A percentile compares a stretch with the other conserved stretches of the same genome.
These are phyloP conservation scores for Nemoura dubitans DNA, from an alignment of 2,888 invertebrate genomes.

Conservation along the genomic window DNA sequence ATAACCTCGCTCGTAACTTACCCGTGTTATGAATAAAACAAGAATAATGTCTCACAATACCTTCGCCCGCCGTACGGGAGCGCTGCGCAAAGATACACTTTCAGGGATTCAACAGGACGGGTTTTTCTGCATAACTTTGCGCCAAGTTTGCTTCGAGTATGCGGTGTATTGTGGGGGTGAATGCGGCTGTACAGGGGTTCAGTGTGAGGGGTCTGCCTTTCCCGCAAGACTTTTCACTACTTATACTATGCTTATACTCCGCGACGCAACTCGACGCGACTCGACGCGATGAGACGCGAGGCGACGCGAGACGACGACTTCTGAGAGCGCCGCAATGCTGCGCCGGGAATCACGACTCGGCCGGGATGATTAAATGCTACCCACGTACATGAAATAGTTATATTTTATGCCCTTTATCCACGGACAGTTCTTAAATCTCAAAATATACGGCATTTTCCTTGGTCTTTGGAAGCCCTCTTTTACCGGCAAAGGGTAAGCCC, in stretches of 20 bases:
- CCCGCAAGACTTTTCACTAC: no score
- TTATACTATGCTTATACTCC: no score
- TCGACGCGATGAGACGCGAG: no score
- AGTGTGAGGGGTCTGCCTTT: no score
- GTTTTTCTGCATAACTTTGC: constrained; percentile 25
- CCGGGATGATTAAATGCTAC: constrained; percentile 25
- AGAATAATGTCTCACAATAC: no score
- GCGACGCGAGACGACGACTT: constrained; percentile 9
- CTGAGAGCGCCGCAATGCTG: not conserved
- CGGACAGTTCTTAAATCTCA: constrained; percentile 39
- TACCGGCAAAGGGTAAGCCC: not conserved
- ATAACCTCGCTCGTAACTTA: no score
- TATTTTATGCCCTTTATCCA: constrained; percentile 1
- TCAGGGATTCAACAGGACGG: not conserved
- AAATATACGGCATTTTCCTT: constrained; percentile 33
- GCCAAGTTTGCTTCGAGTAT: not conserved
- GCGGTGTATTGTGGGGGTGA: not conserved
- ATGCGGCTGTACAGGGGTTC: no score
- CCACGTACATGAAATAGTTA: constrained; percentile 32
- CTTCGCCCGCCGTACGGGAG: no score
- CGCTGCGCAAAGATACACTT: not conserved
- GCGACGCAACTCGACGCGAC: no score
- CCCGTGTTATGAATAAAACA: no score
- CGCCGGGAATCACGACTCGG: constrained; percentile 10
- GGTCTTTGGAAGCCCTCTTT: not conserved